A percentile compares a stretch with the other conserved stretches of the same genome.
These are phyloP conservation scores for Lordiphosa mommai DNA, from an alignment of 1,140 invertebrate genomes.

Conservation along the genomic window DNA sequence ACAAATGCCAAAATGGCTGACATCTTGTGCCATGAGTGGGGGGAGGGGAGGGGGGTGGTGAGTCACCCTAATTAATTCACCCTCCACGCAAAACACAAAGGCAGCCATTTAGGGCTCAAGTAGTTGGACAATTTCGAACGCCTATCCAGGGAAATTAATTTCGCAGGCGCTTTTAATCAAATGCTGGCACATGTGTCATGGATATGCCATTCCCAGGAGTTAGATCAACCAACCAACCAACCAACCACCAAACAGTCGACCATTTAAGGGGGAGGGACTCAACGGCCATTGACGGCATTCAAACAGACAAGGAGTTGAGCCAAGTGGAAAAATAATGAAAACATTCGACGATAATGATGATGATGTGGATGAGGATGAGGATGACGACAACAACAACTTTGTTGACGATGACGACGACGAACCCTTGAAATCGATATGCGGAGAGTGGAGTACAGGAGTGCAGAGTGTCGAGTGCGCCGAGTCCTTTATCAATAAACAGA, in stretches of 20 bases:
- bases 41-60: no score
- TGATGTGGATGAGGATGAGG: conserved; percentile 9
- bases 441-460: no score
- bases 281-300: conserved; percentile 71
- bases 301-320: conserved; percentile 79
- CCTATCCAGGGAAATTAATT: conserved; percentile 61
- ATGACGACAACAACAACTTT: neutral
- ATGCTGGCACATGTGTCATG: conserved; percentile 74
- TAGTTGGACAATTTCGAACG: conserved; percentile 52
- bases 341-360: conserved; percentile 75
- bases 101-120: conserved; percentile 64
- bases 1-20: conserved; percentile 69
- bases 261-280: conserved; percentile 6
- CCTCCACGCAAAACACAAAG: conserved; percentile 46
- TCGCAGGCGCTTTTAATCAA: conserved; percentile 74
- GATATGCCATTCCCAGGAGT: conserved; percentile 64
- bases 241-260: conserved; percentile 9
- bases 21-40: conserved; percentile 24
- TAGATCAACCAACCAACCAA: conserved; percentile 41
- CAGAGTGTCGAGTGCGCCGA: conserved; percentile 1
- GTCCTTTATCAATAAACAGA: conserved; percentile 41
- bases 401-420: neutral
- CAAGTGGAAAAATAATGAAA: conserved; percentile 80
- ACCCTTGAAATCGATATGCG: conserved; percentile 60
- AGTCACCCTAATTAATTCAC: conserved; percentile 69